Evolutionary conservation across 2,888 invertebrate genomes (phyloP).

Genomic region (Diadromus collaris): DNA sequence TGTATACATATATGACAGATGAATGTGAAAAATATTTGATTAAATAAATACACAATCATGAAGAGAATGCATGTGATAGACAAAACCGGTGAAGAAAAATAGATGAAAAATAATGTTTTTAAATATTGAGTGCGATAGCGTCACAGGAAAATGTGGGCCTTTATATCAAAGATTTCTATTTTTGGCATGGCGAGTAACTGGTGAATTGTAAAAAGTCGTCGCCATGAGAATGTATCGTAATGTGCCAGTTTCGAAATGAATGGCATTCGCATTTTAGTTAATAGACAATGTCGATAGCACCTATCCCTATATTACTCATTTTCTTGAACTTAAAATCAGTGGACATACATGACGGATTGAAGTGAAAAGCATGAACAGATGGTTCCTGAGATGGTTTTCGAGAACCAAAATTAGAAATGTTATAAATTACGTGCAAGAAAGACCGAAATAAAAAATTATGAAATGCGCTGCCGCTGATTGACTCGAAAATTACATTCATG

Average conservation of each 20-base stretch:
- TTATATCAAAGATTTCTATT: neutral
- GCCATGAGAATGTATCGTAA: neutral
- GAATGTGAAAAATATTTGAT: constrained; percentile 3
- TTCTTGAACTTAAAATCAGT: too few relatives aligned
- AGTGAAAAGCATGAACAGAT: neutral
- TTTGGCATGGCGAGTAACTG: neutral
- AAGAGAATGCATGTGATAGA: neutral
- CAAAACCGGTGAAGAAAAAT: neutral
- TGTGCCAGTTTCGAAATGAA: neutral
- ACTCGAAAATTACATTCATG: neutral
- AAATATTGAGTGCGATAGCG: neutral
- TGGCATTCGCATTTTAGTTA: neutral
- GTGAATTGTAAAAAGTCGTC: neutral
- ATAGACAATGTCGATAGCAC: too few relatives aligned
- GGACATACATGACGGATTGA: neutral
- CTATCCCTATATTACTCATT: too few relatives aligned
- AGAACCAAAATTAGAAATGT: too few relatives aligned
- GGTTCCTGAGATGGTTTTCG: neutral
- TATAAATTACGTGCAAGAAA: neutral
- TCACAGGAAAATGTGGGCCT: neutral
- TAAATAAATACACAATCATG: neutral
- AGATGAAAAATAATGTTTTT: neutral
- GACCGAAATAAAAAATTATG: neutral
- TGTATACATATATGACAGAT: constrained; percentile 50
- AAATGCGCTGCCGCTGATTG: neutral